Percentiles rank a stretch among this genome's conserved stretches.
Evolutionary conservation across 2,113 vertebrate genomes (phyloP).

Genomic region (Rhipidura dahli): DNA sequence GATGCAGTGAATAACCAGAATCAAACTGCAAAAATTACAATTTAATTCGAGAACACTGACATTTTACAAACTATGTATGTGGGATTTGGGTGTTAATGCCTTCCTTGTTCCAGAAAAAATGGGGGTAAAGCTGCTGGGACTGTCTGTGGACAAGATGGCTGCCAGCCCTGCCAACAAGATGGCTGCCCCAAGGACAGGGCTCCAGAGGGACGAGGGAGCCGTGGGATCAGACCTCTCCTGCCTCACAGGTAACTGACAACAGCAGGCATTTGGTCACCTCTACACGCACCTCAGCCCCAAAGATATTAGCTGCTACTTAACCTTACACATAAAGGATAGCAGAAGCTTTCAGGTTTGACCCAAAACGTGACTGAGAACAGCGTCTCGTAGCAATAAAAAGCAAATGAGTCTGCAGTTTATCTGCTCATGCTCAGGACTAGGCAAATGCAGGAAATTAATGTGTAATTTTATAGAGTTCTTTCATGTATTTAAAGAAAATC

Average conservation of each 20-base stretch:
- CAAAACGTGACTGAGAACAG: background rate
- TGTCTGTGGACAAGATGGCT: slow-evolving; percentile 53
- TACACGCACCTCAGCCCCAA: background rate
- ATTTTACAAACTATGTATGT: fast-evolving
- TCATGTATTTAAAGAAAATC: background rate
- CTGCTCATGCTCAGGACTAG: background rate
- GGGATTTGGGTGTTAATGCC: background rate
- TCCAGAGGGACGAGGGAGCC: background rate
- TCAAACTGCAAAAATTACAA: background rate
- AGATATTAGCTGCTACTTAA: background rate
- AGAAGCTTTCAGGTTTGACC: background rate
- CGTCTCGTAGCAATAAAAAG: fast-evolving
- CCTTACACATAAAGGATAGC: background rate
- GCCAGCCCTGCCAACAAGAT: slow-evolving; percentile 28
- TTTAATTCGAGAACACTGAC: background rate
- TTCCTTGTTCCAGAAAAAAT: background rate
- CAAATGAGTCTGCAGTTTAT: background rate
- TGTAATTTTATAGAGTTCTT: background rate
- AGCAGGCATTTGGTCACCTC: background rate
- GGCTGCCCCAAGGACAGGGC: slow-evolving; percentile 36
- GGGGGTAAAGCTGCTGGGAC: background rate
- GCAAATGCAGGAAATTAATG: background rate
- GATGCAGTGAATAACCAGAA: background rate
- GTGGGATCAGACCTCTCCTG: background rate
- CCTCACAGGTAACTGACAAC: background rate